Base-by-base conservation (phyloP, 2,888 invertebrate species). In the Fissipunctia ypsillon region DNA sequence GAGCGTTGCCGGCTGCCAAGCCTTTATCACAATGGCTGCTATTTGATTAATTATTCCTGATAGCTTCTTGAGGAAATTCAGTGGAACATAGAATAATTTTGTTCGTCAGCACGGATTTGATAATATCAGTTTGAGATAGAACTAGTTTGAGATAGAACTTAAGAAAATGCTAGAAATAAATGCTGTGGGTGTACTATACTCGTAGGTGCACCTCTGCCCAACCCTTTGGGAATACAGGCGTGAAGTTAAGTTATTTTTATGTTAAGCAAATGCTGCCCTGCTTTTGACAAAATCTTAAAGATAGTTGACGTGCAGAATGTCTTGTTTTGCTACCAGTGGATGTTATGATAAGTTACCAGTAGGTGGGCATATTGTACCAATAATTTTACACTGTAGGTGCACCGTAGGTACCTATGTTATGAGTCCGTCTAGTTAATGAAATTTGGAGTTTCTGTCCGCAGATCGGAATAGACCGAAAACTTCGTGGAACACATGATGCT, bases 1-100 rank as follows among this genome's bases (percentile, higher is more conserved):
- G 76, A 70, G 76, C 66, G 52, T 43, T 57, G 45, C 63, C 25
- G 61, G 54, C 63, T 63, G 81, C 81, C 76, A 79, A 79, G 70
- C 57, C 63, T 80, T 80, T 80, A 63, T 80, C 76, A 70, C 76
- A 80, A 76, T 76, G 54, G 57, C 57, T 70, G 70, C 81, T 48
- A 67, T 70, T 79, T 80, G 81, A 79, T 76, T 70, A 76, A 76
- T 75, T 70, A 79, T 76, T 80, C 75, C 64, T 75, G 80, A 80
- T 79, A 76, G 61, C 66, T 66, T 63, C 81, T 70, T 57, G 6
- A 66, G 57, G 61, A 67, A 80, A 70, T 66, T 63, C 65, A 52
- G 35, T 45, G n/a, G 19, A 69, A 22, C 48, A 43, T 68, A 54
- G 35, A 38, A 38, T 63, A 12, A 57, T 73, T 63, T 78, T 31